Evolutionary conservation across 1,140 invertebrate genomes (phyloP).

Genomic region (Zaprionus capensis): DNA sequence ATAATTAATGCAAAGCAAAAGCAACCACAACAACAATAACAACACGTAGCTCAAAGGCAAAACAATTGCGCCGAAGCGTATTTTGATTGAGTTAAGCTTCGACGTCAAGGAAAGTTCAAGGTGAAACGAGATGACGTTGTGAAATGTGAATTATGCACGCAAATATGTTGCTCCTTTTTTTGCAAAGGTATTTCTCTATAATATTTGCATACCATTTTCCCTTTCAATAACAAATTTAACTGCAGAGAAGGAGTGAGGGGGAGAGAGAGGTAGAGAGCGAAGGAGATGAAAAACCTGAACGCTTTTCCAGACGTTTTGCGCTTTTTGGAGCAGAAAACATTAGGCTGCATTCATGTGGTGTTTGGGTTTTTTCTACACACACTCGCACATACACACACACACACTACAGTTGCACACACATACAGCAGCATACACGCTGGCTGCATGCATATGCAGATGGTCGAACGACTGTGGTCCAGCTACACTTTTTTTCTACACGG

Average conservation of each 20-base stretch:
- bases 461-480: neutral
- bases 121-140: slow-evolving; percentile 1
- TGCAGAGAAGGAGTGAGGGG: slow-evolving; percentile 17
- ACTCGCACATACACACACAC: slow-evolving; percentile 12
- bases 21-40: neutral
- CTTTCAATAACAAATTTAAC: neutral
- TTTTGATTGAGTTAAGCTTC: neutral
- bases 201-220: neutral
- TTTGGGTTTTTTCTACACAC: slow-evolving; percentile 55
- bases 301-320: slow-evolving; percentile 77
- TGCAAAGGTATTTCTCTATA: neutral
- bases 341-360: slow-evolving; percentile 35
- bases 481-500: slow-evolving; percentile 70
- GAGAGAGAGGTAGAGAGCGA: neutral
- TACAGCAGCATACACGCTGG: neutral
- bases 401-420: neutral
- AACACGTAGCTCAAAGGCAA: neutral
- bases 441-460: slow-evolving; percentile 47
- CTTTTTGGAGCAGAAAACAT: slow-evolving; percentile 80
- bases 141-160: slow-evolving; percentile 1
- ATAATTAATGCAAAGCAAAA: slow-evolving; percentile 8
- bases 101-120: neutral
- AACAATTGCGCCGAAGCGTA: slow-evolving; percentile 2
- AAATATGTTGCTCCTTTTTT: slow-evolving; percentile 1
- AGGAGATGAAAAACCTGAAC: slow-evolving; percentile 6